phyloP scores from a whole-genome alignment of 2,113 vertebrate genomes.

The Myotis brandtii region DNA sequence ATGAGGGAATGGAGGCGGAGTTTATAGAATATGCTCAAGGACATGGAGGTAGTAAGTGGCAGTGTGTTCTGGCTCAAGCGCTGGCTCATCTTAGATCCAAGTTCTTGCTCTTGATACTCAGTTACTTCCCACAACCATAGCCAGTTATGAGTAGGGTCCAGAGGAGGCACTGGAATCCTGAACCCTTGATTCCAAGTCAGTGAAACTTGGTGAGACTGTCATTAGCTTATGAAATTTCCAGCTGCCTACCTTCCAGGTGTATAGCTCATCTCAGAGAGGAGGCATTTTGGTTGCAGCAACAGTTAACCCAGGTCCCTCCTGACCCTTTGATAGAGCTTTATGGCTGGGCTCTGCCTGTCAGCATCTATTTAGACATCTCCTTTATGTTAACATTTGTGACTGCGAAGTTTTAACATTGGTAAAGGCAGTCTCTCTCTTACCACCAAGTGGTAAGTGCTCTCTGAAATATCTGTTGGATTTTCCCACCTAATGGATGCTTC shows the following conservation, averaged over 20 bases:
- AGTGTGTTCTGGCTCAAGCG: background rate
- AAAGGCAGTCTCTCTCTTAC: background rate
- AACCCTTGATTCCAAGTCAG: background rate
- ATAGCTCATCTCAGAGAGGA: background rate
- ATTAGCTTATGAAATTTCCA: background rate
- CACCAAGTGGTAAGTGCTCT: background rate
- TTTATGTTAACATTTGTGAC: background rate
- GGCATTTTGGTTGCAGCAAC: background rate
- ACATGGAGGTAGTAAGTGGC: background rate
- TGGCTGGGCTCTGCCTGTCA: background rate
- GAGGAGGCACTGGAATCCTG: background rate
- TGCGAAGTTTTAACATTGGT: background rate
- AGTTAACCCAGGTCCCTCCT: background rate
- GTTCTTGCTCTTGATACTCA: background rate
- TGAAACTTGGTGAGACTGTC: background rate
- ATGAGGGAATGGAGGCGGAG: background rate
- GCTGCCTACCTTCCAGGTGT: accelerated
- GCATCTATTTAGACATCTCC: accelerated
- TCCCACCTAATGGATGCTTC: slow-evolving; percentile 26
- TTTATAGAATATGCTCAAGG: background rate
- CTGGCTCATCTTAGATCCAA: background rate
- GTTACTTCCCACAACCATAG: background rate
- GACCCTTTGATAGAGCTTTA: background rate
- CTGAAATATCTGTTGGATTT: background rate
- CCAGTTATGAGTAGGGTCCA: background rate